These are phyloP conservation scores for Callosobruchus maculatus DNA, from an alignment of 2,888 invertebrate genomes.

Conservation along the genomic window DNA sequence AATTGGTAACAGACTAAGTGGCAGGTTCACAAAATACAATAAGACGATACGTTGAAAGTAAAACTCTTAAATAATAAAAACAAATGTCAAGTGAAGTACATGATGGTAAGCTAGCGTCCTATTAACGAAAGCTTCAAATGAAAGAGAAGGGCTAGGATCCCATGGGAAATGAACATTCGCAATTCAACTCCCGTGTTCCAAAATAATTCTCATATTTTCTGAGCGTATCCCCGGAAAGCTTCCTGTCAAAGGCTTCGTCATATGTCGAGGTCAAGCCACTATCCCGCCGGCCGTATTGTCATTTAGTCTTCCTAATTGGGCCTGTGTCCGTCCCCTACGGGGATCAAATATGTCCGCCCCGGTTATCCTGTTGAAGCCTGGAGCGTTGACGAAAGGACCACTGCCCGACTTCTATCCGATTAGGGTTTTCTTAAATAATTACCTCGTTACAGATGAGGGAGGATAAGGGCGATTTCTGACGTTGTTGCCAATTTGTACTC, in stretches of 20 bases:
- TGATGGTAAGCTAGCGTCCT: no score
- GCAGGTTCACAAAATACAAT: no score
- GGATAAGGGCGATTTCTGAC: background rate
- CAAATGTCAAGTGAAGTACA: no score
- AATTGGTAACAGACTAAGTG: no score
- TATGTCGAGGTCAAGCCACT: constrained; percentile 8
- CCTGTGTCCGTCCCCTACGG: constrained; percentile 21
- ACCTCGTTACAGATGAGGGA: constrained; percentile 2
- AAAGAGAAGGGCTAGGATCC: background rate
- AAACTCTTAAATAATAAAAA: no score
- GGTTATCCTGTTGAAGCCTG: constrained; percentile 16
- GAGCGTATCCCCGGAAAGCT: background rate
- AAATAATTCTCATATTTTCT: background rate
- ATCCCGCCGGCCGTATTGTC: constrained; percentile 2
- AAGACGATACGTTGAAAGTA: no score
- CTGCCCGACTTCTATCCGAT: constrained; percentile 19
- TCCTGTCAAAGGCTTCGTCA: background rate
- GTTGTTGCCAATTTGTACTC: background rate
- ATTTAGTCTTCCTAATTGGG: background rate
- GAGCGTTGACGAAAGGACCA: constrained; percentile 8
- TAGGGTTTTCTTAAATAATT: constrained; percentile 20
- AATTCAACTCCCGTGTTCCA: background rate
- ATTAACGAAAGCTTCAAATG: background rate
- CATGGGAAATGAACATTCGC: background rate
- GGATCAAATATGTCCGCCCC: constrained; percentile 29